Evolutionary conservation across 2,113 vertebrate genomes (phyloP), one percentile per base, ranked within the genome.

Genomic region (Engraulis encrasicolus): DNA sequence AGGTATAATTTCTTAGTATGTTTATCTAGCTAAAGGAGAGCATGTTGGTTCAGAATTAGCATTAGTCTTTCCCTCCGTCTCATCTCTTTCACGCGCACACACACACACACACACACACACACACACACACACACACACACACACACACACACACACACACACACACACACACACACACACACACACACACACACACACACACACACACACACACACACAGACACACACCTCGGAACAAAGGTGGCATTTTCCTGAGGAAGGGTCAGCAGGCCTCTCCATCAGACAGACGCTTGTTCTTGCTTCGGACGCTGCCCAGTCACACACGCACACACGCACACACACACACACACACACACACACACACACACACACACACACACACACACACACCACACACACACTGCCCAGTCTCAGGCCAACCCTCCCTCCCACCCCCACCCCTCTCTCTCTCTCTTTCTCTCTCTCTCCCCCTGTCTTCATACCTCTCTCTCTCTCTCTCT

Each of bases 201-300:
- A 88, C 84, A 89, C 88, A 90, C 91, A 90, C 90, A 91, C 82
- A 86, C 86, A 85, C 91, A 93, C 90, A 93, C 87, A 94, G 91
- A 93, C 90, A 91, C 88, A 93, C 93, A 94, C 91, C 91, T 94
- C 90, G 79, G 92, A 95, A 96, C 95, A 96, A 96, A 96, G 94
- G 94, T 95, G 91, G 92, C 92, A 94, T 96, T 96, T 95, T 94
- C 91, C 91, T 93, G 92, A 93, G 93, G 93, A 95, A 94, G 94
- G 95, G 93, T 95, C 93, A 95, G 94, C 92, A 93, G 94, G 92
- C 95, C 91, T 92, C 92, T 93, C 91, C 92, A 94, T 95, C 94
- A 96, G 92, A 95, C 94, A 92, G 92, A 89, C 89, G 89, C 93
- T 95, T 95, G 95, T 96, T 96, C 93, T 94, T 93, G 91, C 93